A percentile compares a stretch with the other conserved stretches of the same genome.
phyloP scores from a whole-genome alignment of 2,797 vertebrate species.

The Tapera naevia region DNA sequence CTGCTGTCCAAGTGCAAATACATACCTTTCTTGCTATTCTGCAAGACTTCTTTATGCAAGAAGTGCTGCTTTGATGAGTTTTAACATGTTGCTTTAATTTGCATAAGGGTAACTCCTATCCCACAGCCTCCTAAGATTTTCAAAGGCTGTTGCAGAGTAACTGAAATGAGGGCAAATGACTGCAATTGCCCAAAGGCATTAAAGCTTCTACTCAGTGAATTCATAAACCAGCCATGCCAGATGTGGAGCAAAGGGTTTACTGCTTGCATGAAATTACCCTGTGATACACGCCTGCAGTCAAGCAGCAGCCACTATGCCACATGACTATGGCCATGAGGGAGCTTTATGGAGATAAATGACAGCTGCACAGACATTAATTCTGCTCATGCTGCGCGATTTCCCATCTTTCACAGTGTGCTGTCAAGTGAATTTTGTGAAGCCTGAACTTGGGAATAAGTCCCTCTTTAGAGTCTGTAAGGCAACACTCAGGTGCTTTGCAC shows the following conservation, averaged over 20 bases:
- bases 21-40: background rate
- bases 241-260: background rate
- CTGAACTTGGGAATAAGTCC: background rate
- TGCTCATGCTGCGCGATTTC: background rate
- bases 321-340: background rate
- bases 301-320: background rate
- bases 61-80: background rate
- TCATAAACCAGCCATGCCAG: background rate
- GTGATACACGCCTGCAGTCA: rapidly evolving
- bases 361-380: rapidly evolving
- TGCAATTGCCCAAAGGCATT: rapidly evolving
- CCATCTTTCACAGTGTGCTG: rapidly evolving
- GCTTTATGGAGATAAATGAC: background rate
- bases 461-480: background rate
- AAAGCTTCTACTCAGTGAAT: background rate
- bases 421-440: background rate
- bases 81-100: background rate
- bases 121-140: background rate
- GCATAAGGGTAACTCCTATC: background rate
- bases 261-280: background rate
- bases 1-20: rapidly evolving
- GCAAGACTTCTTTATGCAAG: background rate
- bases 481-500: background rate
- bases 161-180: background rate
- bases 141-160: background rate